Evolutionary conservation across 2,888 invertebrate species (phyloP).

Genomic region (Lasioglossum villosulum): DNA sequence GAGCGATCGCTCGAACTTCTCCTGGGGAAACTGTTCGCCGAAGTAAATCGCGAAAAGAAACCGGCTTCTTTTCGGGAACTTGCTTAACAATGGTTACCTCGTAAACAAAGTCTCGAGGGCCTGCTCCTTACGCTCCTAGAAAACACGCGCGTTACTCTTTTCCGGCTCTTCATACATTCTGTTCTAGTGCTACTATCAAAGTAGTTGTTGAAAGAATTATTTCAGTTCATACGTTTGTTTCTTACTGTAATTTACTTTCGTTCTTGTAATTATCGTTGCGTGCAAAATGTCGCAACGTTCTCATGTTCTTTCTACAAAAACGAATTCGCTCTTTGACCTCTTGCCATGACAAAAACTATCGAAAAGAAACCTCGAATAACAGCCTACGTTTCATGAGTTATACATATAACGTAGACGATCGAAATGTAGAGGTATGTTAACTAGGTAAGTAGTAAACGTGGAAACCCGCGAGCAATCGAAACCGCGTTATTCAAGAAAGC

Average conservation of each 20-base stretch:
- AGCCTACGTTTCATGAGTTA: neutral
- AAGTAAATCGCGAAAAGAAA: constrained; percentile 58
- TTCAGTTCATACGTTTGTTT: neutral
- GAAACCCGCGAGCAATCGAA: neutral
- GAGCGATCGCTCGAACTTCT: constrained; percentile 55
- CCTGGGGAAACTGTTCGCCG: constrained; percentile 18
- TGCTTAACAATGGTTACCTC: constrained; percentile 58
- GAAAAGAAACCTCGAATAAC: neutral
- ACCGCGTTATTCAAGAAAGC: neutral
- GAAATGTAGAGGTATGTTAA: neutral
- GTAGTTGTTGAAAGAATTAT: neutral
- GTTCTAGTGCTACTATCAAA: too few relatives aligned
- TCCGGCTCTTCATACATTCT: neutral
- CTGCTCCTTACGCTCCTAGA: constrained; percentile 27
- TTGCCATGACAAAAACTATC: neutral
- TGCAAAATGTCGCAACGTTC: too few relatives aligned
- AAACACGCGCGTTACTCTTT: constrained; percentile 14
- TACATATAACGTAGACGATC: neutral
- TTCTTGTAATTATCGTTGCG: too few relatives aligned
- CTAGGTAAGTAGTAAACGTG: neutral
- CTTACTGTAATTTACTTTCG: neutral
- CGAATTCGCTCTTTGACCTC: neutral
- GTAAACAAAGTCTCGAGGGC: constrained; percentile 66
- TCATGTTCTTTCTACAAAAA: too few relatives aligned
- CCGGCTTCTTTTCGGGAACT: constrained; percentile 42